phyloP scores from a whole-genome alignment of 2,888 invertebrate genomes.

The Nesidiocoris tenuis region DNA sequence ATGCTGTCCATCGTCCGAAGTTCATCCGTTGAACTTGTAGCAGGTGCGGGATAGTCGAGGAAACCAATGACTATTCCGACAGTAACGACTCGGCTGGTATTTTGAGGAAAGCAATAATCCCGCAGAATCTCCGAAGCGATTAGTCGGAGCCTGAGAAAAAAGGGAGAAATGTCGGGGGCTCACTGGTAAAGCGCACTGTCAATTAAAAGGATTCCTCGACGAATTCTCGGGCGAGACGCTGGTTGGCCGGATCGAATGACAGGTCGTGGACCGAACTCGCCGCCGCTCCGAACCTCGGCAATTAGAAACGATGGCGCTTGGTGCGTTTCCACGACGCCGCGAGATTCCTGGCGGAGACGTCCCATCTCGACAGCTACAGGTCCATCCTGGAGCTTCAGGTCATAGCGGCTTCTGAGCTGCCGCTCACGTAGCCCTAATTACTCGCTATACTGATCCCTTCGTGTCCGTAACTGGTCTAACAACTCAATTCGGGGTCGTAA shows the following conservation, averaged over 20 bases:
- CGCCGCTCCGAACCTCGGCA: neutral
- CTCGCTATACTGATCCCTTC: neutral
- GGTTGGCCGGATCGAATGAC: neutral
- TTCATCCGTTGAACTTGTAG: no score
- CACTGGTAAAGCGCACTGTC: neutral
- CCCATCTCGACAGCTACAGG: neutral
- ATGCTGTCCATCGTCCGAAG: no score
- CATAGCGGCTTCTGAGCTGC: neutral
- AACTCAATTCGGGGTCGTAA: conserved; percentile 22
- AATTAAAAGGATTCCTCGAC: conserved; percentile 22
- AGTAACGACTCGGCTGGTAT: no score
- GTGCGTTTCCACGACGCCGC: neutral
- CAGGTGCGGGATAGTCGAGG: no score
- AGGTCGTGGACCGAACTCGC: neutral
- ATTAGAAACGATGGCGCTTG: conserved; percentile 7
- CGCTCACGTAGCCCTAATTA: conserved; percentile 14
- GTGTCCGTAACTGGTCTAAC: conserved; percentile 2
- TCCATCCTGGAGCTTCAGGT: neutral
- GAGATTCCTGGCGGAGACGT: conserved; percentile 8
- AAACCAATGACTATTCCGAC: no score
- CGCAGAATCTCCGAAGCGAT: no score
- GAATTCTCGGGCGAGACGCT: conserved; percentile 4
- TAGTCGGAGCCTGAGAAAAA: conserved; percentile 2
- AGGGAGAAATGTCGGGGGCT: conserved; percentile 8
- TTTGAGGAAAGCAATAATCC: no score